phyloP scores from a whole-genome alignment of 2,113 vertebrate genomes.

The Sorex fumeus region DNA sequence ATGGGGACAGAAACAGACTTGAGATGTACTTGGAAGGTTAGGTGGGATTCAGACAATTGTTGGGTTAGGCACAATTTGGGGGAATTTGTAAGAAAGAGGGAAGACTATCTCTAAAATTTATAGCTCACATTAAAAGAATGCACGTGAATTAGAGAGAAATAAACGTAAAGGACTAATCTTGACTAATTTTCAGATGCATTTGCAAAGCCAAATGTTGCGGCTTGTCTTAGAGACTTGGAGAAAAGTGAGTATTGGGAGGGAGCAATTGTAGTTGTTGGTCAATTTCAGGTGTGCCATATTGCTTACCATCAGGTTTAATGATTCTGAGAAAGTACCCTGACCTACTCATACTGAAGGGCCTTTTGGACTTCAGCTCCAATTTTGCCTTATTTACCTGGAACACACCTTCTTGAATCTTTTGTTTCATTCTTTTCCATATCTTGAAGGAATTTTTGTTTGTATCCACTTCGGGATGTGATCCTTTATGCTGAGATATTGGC shows the following conservation, averaged over 20 bases:
- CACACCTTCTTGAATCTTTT: neutral
- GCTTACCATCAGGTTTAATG: neutral
- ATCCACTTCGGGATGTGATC: neutral
- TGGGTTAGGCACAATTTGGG: too few relatives aligned
- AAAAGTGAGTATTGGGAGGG: neutral
- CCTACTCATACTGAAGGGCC: neutral
- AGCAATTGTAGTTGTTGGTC: rapidly evolving
- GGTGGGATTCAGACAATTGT: neutral
- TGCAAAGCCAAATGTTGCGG: neutral
- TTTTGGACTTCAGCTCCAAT: neutral
- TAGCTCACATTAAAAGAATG: too few relatives aligned
- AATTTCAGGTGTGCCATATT: rapidly evolving
- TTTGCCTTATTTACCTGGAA: neutral
- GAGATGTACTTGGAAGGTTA: neutral
- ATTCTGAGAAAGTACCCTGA: neutral
- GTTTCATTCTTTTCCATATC: neutral
- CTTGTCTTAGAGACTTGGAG: neutral
- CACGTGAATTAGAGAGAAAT: neutral
- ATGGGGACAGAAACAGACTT: neutral
- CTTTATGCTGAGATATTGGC: too few relatives aligned
- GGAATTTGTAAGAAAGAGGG: too few relatives aligned
- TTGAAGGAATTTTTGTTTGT: neutral
- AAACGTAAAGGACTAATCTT: neutral
- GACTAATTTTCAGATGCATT: slow-evolving; percentile 3
- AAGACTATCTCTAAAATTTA: too few relatives aligned